Base-by-base conservation (phyloP, 2,797 vertebrate species). In the Pagetopsis macropterus region DNA sequence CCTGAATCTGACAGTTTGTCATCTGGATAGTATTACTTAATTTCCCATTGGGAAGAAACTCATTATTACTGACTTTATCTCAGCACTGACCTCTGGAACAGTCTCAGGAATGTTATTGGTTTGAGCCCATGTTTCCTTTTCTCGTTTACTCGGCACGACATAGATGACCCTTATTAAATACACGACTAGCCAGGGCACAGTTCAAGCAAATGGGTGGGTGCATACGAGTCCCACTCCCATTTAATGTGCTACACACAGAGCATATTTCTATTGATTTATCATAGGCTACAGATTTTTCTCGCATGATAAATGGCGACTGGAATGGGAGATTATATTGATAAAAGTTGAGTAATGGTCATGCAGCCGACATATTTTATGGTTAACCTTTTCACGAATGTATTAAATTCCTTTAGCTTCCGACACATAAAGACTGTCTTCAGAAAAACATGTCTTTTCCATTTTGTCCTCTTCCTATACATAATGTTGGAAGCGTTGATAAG, bases 41-140 rank as follows among this genome's bases (percentile, higher is more conserved):
- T 94, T 94, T 93, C 94, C 92, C 92, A 92, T 83, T 90, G 91
- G 91, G 91, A 89, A 87, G 89, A 86, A 94, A 93, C 89, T 94
- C 91, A 93, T 95, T 94, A 94, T 93, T 92, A 92, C 89, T 88
- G 88, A 87, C 91, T 92, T 91, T 90, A 90, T 93, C 89, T 90
- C 88, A 85, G 75, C 81, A 44, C 86, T 93, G 92, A 93, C 93
- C 93, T 91, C 88, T 85, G 84, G 66, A 92, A 87, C 66, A 65
- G 78, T 91, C 80, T 78, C 79, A 75, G 87, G 81, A 89, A 92
- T 68, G 73, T 92, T 93, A 93, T 89, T 93, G 89, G 91, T 89
- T 87, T 89, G 82, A 82, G 89, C 82, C 83, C 79, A 81, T 76
- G 85, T 65, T 85, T 70, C 70, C 69, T 45, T 78, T 56, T 70